Percentiles rank a stretch among this genome's conserved stretches.
Conservation (phyloP, 1,140 invertebrate species). For the Zeugodacus cucurbitae region DNA sequence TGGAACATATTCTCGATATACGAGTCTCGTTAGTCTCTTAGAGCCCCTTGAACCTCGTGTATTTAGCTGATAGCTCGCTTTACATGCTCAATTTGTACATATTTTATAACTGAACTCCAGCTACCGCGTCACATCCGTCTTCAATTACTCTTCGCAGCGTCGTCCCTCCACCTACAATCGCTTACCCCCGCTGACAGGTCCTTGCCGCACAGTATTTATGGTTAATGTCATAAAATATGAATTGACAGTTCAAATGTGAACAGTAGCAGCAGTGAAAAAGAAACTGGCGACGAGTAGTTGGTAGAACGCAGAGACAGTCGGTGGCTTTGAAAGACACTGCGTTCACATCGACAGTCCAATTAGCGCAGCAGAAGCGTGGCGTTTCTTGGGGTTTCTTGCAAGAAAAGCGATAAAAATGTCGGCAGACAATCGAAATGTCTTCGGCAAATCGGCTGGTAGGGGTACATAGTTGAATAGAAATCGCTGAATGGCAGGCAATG, state of each 20-base stretch:
- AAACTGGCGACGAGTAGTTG: neutral
- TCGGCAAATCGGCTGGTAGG: slow-evolving; percentile 48
- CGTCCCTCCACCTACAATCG: neutral
- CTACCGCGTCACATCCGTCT: no score
- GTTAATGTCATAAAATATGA: slow-evolving; percentile 46
- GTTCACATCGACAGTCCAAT: slow-evolving; percentile 25
- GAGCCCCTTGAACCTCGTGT: no score
- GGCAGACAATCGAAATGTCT: slow-evolving; percentile 62
- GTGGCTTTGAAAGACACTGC: neutral
- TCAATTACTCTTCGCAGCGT: neutral
- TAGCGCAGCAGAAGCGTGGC: slow-evolving; percentile 39
- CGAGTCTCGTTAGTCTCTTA: no score
- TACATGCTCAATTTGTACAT: no score
- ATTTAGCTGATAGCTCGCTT: no score
- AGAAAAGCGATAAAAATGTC: slow-evolving; percentile 61
- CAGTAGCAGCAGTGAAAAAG: neutral
- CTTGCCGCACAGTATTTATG: slow-evolving; percentile 13
- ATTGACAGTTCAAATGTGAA: slow-evolving; percentile 46
- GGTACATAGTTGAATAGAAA: slow-evolving; percentile 9
- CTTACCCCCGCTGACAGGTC: neutral
- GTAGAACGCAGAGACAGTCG: neutral
- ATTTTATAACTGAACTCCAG: no score
- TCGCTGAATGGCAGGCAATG: neutral
- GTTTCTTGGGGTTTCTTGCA: slow-evolving; percentile 37
- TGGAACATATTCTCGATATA: neutral